Base-by-base conservation (phyloP, 2,113 vertebrate genomes). In the Phrynosoma platyrhinos region DNA sequence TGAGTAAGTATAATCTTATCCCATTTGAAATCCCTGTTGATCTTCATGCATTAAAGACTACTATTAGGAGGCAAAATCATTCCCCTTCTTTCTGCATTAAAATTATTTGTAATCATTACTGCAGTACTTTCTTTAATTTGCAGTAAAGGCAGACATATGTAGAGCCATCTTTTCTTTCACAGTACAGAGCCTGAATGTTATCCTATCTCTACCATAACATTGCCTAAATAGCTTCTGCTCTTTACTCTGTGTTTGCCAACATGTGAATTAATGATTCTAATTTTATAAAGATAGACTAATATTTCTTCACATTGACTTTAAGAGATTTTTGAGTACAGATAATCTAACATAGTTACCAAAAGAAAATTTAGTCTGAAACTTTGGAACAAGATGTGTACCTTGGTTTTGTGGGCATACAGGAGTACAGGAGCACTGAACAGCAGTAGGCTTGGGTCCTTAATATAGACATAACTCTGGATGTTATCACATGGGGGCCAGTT, bases 51-150 rank as follows among this genome's bases (percentile, higher is more conserved):
- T 91, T 93, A 88, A 92, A 92, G 90, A 87, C 84, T 52, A 12
- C 85, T 93, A 79, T 92, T 91, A 90, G 21, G 52, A 68, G 55
- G 86, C 88, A 27, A 87, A 42, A n/a, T 87, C 90, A 32, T 62
- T 79, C 4, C 40, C 87, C 79, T 92, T 93, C 88, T 75, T 85
- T 93, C 90, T 58, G 79, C 91, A 85, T 93, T 95, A 90, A 92
- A 94, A 94, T 88, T 91, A 93, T 92, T 93, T 95, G 88, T 90
- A 94, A 92, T 95, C 85, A 93, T 91, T 91, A 82, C 87, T 88
- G 53, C 42, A 23, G 42, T 77, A 79, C 82, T 7, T 68, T 86
- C 83, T 92, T 93, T 95, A 94, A 93, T 91, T 93, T 86, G 90
- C 92, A 94, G 89, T 90, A 92, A 91, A 93, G 13, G 23, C n/a